Conservation (phyloP, 2,888 invertebrate genomes). For the Epinotia nisella region DNA sequence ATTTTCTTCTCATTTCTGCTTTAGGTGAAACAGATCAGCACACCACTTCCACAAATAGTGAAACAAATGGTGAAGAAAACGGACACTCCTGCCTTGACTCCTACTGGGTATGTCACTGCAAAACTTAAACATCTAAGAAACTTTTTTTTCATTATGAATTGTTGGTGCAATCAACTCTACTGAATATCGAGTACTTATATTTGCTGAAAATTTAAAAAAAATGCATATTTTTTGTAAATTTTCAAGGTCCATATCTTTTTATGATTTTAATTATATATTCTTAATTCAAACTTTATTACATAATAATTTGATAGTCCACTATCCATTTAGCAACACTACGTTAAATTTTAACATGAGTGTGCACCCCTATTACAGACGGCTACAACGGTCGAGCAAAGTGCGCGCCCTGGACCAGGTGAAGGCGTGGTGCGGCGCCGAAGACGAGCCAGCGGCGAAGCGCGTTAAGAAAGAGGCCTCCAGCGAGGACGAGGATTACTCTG, state of each 20-base stretch:
- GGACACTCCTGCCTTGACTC: conserved; percentile 72
- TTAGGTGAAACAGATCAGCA: conserved; percentile 73
- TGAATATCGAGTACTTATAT: no score
- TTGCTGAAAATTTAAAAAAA: no score
- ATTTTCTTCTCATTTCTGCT: not conserved
- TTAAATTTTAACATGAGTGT: no score
- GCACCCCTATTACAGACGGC: conserved; percentile 86
- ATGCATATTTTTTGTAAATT: no score
- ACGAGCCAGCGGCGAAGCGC: conserved; percentile 78
- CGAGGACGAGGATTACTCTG: conserved; percentile 81
- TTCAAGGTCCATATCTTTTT: no score
- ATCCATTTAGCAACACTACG: no score
- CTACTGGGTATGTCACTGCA: conserved; percentile 71
- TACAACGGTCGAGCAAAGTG: conserved; percentile 91
- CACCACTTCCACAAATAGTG: conserved; percentile 71
- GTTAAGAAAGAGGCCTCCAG: conserved; percentile 83
- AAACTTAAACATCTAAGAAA: not conserved
- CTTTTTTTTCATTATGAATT: not conserved
- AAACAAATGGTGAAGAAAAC: conserved; percentile 71
- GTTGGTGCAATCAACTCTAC: no score
- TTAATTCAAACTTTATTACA: no score
- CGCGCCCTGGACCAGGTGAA: conserved; percentile 93
- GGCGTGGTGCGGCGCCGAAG: conserved; percentile 90
- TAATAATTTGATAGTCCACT: no score
- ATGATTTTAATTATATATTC: no score